Evolutionary conservation across 2,888 invertebrate species (phyloP).

Genomic region (Pyrrhia umbra): DNA sequence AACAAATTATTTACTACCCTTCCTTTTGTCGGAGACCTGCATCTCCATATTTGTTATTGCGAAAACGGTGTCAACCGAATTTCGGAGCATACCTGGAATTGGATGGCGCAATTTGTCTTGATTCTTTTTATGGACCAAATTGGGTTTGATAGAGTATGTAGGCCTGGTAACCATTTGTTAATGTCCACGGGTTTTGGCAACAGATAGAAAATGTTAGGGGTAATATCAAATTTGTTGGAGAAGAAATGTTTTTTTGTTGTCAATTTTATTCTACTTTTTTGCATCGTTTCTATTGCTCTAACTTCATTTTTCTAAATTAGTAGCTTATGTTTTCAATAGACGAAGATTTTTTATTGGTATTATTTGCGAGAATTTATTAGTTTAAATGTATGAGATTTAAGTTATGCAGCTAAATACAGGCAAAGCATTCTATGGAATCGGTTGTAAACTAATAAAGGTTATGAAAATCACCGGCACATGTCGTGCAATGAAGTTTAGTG

Average conservation of each 20-base stretch:
- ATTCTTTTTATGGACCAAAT: constrained; percentile 62
- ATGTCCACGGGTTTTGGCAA: constrained; percentile 41
- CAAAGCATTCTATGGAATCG: constrained; percentile 5
- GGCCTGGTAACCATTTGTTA: constrained; percentile 52
- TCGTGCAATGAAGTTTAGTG: constrained; percentile 37
- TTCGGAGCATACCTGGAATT: constrained; percentile 61
- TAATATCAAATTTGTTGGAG: constrained; percentile 9
- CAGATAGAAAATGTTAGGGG: constrained; percentile 29
- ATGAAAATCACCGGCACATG: constrained; percentile 57
- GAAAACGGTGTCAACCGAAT: constrained; percentile 64
- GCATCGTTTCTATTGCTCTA: background rate
- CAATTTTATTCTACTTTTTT: background rate
- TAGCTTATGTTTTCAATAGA: too few relatives aligned
- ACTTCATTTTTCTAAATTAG: too few relatives aligned
- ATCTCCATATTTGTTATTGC: constrained; percentile 76
- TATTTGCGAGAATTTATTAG: too few relatives aligned
- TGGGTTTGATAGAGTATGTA: constrained; percentile 61
- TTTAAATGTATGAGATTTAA: too few relatives aligned
- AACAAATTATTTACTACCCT: constrained; percentile 88
- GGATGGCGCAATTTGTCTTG: constrained; percentile 62
- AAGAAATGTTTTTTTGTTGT: background rate
- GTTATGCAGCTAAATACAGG: background rate
- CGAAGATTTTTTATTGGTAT: too few relatives aligned
- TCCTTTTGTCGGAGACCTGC: constrained; percentile 79
- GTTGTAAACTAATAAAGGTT: constrained; percentile 29